phyloP scores from a whole-genome alignment of 2,888 invertebrate genomes.

The Spisula solida region DNA sequence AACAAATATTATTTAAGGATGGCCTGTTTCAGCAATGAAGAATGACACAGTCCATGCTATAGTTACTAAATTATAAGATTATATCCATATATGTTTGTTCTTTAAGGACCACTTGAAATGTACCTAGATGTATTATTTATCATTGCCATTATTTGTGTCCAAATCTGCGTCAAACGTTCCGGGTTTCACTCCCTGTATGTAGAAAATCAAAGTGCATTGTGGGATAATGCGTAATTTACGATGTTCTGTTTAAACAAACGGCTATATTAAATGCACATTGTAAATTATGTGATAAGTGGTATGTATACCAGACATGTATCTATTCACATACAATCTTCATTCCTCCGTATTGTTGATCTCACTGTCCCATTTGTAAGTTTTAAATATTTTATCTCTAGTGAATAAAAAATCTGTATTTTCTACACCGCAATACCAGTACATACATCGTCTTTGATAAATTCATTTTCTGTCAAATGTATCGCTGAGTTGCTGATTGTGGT shows the following conservation, averaged over 20 bases:
- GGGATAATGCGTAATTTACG: conserved; percentile 16
- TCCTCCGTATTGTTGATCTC: too few species aligned
- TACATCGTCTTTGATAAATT: too few species aligned
- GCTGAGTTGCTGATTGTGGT: too few species aligned
- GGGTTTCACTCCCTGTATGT: background rate
- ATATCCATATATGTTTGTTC: background rate
- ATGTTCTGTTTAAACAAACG: conserved; percentile 30
- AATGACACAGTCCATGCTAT: too few species aligned
- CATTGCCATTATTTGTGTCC: background rate
- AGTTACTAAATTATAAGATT: background rate
- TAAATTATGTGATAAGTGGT: conserved; percentile 37
- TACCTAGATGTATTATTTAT: background rate
- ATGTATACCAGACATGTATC: background rate
- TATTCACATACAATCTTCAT: background rate
- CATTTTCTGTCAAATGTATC: too few species aligned
- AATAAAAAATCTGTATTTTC: background rate
- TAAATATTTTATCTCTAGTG: conserved; percentile 10
- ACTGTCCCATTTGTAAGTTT: background rate
- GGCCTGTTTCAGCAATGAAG: too few species aligned
- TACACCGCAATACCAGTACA: too few species aligned
- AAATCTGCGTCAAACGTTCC: conserved; percentile 8
- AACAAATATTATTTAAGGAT: too few species aligned
- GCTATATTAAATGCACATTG: conserved; percentile 39
- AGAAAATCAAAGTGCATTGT: conserved; percentile 11
- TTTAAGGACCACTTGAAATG: background rate